These are phyloP conservation scores for Therioaphis trifolii DNA, from an alignment of 2,888 invertebrate species.

Conservation along the genomic window DNA sequence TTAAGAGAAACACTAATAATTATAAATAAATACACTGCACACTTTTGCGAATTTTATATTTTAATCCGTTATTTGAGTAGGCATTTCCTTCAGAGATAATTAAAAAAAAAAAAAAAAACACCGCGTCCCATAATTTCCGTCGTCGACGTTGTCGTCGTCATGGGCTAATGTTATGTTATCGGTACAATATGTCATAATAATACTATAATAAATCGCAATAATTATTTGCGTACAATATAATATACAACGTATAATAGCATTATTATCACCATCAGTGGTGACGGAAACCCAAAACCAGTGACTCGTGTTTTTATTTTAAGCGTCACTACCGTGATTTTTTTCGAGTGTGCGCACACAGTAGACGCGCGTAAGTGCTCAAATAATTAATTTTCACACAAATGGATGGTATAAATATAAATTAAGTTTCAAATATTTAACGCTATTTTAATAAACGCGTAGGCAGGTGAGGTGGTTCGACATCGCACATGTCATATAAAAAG, in stretches of 20 bases:
- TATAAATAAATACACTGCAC: neutral
- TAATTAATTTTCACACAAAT: too few species aligned
- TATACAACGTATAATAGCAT: neutral
- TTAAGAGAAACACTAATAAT: neutral
- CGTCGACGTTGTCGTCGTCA: neutral
- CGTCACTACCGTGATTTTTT: slow-evolving; percentile 16
- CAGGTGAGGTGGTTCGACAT: too few species aligned
- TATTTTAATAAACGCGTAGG: too few species aligned
- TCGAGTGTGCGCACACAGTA: neutral
- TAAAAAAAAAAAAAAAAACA: neutral
- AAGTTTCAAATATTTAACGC: too few species aligned
- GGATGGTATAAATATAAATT: too few species aligned
- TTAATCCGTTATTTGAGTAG: slow-evolving; percentile 56
- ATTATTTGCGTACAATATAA: too few species aligned
- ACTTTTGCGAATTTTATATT: neutral
- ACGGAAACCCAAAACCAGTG: slow-evolving; percentile 50
- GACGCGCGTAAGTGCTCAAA: neutral
- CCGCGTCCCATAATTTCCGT: neutral
- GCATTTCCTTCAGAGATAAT: slow-evolving; percentile 54
- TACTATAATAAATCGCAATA: too few species aligned
- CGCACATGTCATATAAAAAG: too few species aligned
- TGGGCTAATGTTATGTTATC: neutral
- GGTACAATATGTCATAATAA: neutral
- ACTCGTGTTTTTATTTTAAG: slow-evolving; percentile 52
- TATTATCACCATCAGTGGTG: neutral